phyloP scores from a whole-genome alignment of 2,888 invertebrate species.

The Prosapia bicincta region DNA sequence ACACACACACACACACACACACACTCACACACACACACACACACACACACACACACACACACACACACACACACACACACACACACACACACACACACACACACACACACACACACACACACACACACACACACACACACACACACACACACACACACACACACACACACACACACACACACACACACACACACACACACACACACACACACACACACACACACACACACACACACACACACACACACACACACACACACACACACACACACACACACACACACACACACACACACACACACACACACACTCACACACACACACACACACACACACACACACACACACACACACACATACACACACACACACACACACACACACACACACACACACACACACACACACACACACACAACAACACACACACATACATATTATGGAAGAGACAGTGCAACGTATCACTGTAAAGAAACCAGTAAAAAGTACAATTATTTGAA shows the following conservation, averaged over 20 bases:
- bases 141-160: slow-evolving; percentile 3
- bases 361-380: neutral
- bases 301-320: neutral
- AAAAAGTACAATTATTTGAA: no score
- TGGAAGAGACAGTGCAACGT: no score
- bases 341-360: slow-evolving; percentile 3
- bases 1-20: neutral
- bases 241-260: slow-evolving; percentile 5
- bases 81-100: neutral
- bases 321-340: slow-evolving; percentile 5
- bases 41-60: neutral
- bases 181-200: slow-evolving; percentile 5
- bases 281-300: slow-evolving; percentile 5
- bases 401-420: no score
- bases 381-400: no score
- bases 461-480: no score
- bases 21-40: slow-evolving; percentile 3
- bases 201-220: slow-evolving; percentile 5
- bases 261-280: slow-evolving; percentile 5
- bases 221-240: slow-evolving; percentile 5
- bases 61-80: neutral
- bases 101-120: neutral
- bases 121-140: neutral
- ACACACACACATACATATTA: no score
- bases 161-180: slow-evolving; percentile 5